These are phyloP conservation scores for Cataglyphis hispanica DNA, from an alignment of 1,140 invertebrate genomes.

Conservation along the genomic window DNA sequence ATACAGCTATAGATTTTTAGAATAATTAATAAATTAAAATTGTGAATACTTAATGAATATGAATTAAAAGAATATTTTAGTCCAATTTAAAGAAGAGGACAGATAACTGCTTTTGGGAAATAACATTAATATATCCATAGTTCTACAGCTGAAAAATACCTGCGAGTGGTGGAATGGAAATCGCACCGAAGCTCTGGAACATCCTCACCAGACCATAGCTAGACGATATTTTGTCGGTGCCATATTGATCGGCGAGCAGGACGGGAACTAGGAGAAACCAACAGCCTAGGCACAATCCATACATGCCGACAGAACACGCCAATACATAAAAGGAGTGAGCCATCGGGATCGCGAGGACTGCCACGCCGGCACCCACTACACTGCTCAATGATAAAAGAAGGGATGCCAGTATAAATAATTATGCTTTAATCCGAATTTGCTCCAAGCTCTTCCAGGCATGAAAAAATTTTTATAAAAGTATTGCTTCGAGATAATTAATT, in stretches of 20 bases:
- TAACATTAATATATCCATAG: neutral
- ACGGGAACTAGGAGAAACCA: constrained; percentile 92
- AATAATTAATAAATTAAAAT: too few species aligned
- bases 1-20: neutral
- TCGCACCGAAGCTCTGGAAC: constrained; percentile 92
- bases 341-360: constrained; percentile 89
- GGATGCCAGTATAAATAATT: neutral
- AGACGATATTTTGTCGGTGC: constrained; percentile 91
- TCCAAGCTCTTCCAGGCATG: too few species aligned
- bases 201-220: constrained; percentile 91
- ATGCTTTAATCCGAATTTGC: neutral
- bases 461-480: neutral
- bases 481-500: neutral
- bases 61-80: constrained; percentile 2
- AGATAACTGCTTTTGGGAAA: neutral
- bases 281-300: constrained; percentile 90
- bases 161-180: constrained; percentile 90
- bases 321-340: constrained; percentile 89
- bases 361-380: constrained; percentile 89
- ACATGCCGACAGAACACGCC: constrained; percentile 88
- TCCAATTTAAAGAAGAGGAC: neutral
- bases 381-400: constrained; percentile 81
- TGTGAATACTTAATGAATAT: neutral
- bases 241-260: constrained; percentile 91
- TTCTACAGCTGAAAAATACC: constrained; percentile 80